Conservation (phyloP, 1,140 invertebrate genomes). For the Caenorhabditis tropicalis region DNA sequence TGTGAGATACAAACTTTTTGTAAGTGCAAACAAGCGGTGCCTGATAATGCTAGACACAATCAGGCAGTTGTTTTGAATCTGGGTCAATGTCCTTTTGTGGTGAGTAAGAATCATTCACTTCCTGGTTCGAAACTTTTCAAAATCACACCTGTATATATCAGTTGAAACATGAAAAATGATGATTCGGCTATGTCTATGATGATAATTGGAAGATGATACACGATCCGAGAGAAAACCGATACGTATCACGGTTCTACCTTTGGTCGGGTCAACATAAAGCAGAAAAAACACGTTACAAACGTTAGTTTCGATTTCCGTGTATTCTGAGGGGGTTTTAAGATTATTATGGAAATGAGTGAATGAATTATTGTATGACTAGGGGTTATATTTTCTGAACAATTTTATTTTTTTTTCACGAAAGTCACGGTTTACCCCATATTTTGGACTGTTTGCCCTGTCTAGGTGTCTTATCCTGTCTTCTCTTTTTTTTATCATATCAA, state of each 20-base stretch:
- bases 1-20: not conserved
- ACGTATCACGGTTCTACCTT: not conserved
- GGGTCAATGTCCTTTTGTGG: slow-evolving; percentile 18
- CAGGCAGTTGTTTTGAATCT: not conserved
- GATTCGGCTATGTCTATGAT: not conserved
- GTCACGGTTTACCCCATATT: no score
- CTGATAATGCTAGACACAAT: slow-evolving; percentile 17
- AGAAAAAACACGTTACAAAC: not conserved
- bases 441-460: no score
- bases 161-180: not conserved
- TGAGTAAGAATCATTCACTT: not conserved
- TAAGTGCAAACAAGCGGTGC: not conserved
- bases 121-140: not conserved
- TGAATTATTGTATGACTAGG: no score
- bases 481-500: not conserved
- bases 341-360: no score
- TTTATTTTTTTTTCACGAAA: no score
- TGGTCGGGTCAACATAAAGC: not conserved
- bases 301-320: not conserved
- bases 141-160: not conserved
- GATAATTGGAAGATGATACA: slow-evolving; percentile 18
- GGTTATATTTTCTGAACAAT: no score
- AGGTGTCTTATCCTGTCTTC: no score
- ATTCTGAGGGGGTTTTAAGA: no score
- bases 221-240: slow-evolving; percentile 4